Evolutionary conservation across 2,113 vertebrate genomes (phyloP), one percentile per base, ranked within the genome.

Genomic region (Sorex araneus): DNA sequence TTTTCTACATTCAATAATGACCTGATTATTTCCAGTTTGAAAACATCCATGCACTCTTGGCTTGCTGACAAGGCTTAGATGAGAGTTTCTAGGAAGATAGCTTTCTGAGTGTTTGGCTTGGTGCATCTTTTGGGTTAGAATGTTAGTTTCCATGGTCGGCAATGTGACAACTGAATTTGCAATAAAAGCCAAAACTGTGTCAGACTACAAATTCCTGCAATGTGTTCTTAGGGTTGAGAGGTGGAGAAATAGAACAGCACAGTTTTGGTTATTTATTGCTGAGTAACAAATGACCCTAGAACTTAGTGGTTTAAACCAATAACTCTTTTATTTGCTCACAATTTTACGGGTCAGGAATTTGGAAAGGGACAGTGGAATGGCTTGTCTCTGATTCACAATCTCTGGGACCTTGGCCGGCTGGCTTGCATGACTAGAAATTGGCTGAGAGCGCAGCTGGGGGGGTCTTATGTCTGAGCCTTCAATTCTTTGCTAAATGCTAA

Each of bases 51-150:
- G 90, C 30, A 66, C 45, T 93, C 66, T 47, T 95, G 83, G 80
- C 91, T 96, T 32, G 47, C 80, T 93, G 89, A 90, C 64, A 94
- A 91, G 79, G 94, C 34, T 92, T 92, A 75, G 87, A 87, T 90
- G 93, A 79, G 94, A 77, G 60, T 96, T 95, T 90, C 89, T 93
- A 94, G 89, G 63, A 95, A 94, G 93, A 95, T 91, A 90, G 85
- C 45, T 96, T 90, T 88, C 70, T 77, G 74, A 90, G 79, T 94
- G 73, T 86, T 90, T 95, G 94, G 85, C 93, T 88, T 0, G 2
- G 50, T 83, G 81, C 12, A 70, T 92, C 86, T 84, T 94, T 92
- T 91, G 80, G 73, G 92, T 95, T 16, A 84, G 75, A 81, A 90
- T 76, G 70, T 94, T 84, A 73, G 54, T 93, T 95, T 94, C 67